Evolutionary conservation across 2,113 vertebrate genomes (phyloP).

Genomic region (Sinosuthora webbiana): DNA sequence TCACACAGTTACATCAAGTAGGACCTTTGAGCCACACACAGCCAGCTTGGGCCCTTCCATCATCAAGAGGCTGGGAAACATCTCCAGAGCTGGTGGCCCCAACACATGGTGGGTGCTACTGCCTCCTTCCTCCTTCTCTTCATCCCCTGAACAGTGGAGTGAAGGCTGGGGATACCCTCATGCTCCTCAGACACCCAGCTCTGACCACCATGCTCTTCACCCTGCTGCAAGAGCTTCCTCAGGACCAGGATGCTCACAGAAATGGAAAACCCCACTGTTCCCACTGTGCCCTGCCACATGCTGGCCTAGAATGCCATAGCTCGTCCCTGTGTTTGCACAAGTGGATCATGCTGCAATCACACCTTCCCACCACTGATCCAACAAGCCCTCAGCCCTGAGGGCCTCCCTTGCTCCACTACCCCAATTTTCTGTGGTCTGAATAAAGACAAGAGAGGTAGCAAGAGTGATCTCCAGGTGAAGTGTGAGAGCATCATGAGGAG

Average conservation of each 20-base stretch:
- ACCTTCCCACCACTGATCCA: neutral
- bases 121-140: neutral
- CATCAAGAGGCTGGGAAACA: neutral
- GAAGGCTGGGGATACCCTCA: neutral
- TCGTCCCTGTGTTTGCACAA: rapidly evolving
- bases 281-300: neutral
- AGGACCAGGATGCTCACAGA: neutral
- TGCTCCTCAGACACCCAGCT: neutral
- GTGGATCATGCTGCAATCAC: neutral
- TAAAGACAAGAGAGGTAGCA: neutral
- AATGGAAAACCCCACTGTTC: neutral
- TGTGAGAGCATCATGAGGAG: rapidly evolving
- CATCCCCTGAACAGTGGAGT: neutral
- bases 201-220: neutral
- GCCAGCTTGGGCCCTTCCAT: neutral
- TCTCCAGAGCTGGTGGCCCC: neutral
- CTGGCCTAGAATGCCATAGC: neutral
- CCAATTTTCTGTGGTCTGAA: neutral
- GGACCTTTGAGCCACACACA: neutral
- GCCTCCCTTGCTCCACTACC: neutral
- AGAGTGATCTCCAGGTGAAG: neutral
- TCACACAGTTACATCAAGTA: neutral
- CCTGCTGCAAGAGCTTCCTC: neutral
- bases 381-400: neutral
- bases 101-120: neutral